Percentiles rank a stretch among this genome's conserved stretches.
Evolutionary conservation across 2,888 invertebrate genomes (phyloP).

Genomic region (Aleiodes alternator): DNA sequence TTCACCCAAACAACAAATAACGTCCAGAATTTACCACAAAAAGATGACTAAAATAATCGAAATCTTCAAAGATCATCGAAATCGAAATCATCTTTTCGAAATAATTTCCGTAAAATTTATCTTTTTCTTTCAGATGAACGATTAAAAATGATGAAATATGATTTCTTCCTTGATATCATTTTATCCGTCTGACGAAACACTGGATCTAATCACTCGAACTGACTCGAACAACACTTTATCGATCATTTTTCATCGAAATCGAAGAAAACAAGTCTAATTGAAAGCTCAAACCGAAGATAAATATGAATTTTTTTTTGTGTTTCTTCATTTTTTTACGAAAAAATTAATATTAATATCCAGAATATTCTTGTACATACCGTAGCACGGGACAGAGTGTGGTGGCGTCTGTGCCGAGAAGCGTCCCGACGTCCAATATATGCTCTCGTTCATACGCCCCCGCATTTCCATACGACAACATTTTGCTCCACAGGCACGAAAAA

Average conservation of each 20-base stretch:
- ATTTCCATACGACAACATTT: slow-evolving; percentile 69
- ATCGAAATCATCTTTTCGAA: not conserved
- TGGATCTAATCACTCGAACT: slow-evolving; percentile 15
- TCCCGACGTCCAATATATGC: slow-evolving; percentile 74
- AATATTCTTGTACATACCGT: slow-evolving; percentile 69
- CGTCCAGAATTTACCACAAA: slow-evolving; percentile 61
- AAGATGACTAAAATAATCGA: slow-evolving; percentile 60
- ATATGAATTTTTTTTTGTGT: not conserved
- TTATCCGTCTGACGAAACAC: slow-evolving; percentile 7
- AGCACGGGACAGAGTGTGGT: slow-evolving; percentile 75
- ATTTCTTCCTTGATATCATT: slow-evolving; percentile 5
- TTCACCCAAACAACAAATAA: slow-evolving; percentile 49
- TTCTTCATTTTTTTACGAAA: not conserved
- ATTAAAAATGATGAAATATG: not conserved
- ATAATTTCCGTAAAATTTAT: slow-evolving; percentile 7
- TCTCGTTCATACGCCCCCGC: slow-evolving; percentile 74
- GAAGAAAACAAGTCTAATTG: not conserved
- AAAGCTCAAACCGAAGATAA: not conserved
- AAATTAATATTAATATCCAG: slow-evolving; percentile 26
- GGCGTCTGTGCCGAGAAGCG: slow-evolving; percentile 73
- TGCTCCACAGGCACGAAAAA: slow-evolving; percentile 74
- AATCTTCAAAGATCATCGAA: not conserved
- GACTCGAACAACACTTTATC: not conserved
- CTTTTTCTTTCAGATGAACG: not conserved
- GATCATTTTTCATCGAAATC: not conserved